Conservation (phyloP, 2,797 vertebrate genomes). For the Mergus octosetaceus region DNA sequence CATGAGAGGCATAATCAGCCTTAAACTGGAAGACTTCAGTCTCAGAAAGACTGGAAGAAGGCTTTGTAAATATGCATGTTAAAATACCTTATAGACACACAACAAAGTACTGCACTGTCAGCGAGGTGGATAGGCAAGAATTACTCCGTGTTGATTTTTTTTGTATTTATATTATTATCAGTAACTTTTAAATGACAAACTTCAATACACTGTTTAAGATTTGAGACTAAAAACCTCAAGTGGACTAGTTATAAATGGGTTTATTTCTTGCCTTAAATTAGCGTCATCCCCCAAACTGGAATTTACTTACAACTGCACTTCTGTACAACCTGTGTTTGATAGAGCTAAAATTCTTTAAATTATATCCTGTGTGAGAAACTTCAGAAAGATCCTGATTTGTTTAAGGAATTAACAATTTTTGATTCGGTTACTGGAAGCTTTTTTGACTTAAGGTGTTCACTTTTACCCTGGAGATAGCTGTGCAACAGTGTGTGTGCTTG, state of each 20-base stretch:
- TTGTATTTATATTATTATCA: background rate
- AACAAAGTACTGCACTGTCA: background rate
- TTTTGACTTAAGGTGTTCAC: conserved; percentile 73
- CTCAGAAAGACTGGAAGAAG: background rate
- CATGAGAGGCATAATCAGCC: background rate
- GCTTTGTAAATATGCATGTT: background rate
- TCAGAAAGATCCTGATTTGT: background rate
- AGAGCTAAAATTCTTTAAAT: background rate
- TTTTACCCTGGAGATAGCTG: conserved; percentile 80
- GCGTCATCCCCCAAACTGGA: background rate
- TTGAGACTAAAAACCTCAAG: background rate
- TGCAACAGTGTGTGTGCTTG: conserved; percentile 81
- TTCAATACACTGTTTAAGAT: background rate
- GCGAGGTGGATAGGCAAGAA: background rate
- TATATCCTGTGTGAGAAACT: background rate
- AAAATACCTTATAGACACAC: background rate
- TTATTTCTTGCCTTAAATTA: background rate
- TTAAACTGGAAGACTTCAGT: background rate
- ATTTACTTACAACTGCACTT: background rate
- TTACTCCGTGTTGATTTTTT: background rate
- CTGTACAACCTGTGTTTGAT: background rate
- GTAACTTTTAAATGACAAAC: background rate
- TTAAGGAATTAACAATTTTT: conserved; percentile 19
- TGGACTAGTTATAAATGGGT: background rate
- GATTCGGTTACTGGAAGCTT: conserved; percentile 22